These are phyloP conservation scores for Drosophila mayaguana DNA, from an alignment of 2,888 invertebrate species.

Conservation along the genomic window DNA sequence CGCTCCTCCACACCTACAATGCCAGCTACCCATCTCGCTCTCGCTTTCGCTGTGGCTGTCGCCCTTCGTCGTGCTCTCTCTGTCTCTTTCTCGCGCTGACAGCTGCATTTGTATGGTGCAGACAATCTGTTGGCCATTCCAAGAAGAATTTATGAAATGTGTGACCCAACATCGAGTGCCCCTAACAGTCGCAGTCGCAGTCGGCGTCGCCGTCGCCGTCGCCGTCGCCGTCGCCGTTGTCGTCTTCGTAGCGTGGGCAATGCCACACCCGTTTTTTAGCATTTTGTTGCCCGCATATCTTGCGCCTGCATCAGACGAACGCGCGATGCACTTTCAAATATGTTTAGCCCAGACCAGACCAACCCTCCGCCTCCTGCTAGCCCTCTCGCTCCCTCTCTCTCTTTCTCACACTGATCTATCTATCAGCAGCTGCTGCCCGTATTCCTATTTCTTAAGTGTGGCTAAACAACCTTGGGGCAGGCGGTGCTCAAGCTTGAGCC, in stretches of 20 bases:
- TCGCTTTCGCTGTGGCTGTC: background rate
- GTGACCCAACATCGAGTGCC: constrained; percentile 41
- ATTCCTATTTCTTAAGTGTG: constrained; percentile 24
- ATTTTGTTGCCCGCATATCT: constrained; percentile 52
- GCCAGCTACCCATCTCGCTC: constrained; percentile 3
- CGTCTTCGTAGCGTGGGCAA: constrained; percentile 53
- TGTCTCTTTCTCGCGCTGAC: constrained; percentile 24
- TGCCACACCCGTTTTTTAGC: constrained; percentile 72
- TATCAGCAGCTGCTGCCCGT: constrained; percentile 6
- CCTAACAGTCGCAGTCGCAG: background rate
- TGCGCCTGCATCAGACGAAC: constrained; percentile 44
- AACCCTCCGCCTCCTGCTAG: background rate
- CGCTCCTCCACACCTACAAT: constrained; percentile 49
- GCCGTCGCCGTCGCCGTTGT: constrained; percentile 20
- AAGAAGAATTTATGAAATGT: constrained; percentile 73
- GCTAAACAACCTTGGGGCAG: constrained; percentile 58
- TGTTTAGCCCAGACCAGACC: constrained; percentile 15
- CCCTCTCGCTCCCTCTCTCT: background rate
- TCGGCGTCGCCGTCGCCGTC: constrained; percentile 18
- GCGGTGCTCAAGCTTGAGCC: constrained; percentile 5
- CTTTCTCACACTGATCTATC: background rate
- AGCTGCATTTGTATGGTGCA: constrained; percentile 49
- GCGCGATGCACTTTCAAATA: constrained; percentile 50
- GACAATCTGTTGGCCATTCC: constrained; percentile 53
- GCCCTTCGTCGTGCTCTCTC: too few relatives aligned